Evolutionary conservation across 2,113 vertebrate genomes (phyloP).

Genomic region (Chaenogobius annularis): DNA sequence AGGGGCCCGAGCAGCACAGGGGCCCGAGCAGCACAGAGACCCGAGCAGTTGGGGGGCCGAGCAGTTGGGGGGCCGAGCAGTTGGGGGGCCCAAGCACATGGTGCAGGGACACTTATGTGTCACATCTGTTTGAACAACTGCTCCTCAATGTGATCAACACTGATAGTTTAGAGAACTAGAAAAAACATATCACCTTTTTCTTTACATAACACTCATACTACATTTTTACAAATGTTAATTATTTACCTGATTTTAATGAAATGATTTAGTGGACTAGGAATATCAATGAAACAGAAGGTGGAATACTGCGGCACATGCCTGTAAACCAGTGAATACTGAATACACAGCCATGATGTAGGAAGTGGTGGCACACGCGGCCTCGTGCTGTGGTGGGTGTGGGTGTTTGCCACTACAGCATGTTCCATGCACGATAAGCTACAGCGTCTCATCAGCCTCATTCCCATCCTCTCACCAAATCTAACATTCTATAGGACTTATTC

Average conservation of each 20-base stretch:
- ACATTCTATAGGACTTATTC: background rate
- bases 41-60: no score
- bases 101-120: conserved; percentile 43
- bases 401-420: conserved; percentile 51
- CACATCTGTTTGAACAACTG: conserved; percentile 46
- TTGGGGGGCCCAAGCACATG: conserved; percentile 32
- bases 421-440: conserved; percentile 55
- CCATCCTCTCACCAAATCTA: conserved; percentile 4
- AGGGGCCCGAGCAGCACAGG: no score
- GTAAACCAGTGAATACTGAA: background rate
- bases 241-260: background rate
- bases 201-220: background rate
- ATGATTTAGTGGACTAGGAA: background rate
- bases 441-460: conserved; percentile 23
- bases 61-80: no score
- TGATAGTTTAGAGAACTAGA: background rate
- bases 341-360: background rate
- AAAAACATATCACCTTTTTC: background rate
- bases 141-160: conserved; percentile 29
- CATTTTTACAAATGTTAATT: background rate
- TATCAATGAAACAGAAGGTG: background rate
- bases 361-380: conserved; percentile 15
- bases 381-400: conserved; percentile 46
- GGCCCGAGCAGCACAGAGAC: no score
- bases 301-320: background rate